Conservation (phyloP, 2,797 vertebrate genomes). For the Sebastes alutus region DNA sequence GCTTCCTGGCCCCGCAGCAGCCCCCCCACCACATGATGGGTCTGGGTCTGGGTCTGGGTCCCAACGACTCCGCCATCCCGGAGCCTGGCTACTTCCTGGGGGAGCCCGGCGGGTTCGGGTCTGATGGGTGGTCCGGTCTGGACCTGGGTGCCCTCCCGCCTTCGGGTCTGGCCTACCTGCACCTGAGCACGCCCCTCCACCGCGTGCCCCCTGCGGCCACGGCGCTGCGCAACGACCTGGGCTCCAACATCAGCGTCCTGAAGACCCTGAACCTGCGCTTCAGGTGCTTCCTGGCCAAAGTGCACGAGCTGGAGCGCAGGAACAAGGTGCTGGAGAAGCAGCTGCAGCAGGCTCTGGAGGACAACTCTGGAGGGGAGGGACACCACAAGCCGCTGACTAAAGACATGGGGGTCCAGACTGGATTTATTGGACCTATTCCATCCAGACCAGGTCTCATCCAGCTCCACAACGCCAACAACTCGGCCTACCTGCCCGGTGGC, state of each 20-base stretch:
- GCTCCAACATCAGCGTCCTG: conserved; percentile 92
- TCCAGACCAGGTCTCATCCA: conserved; percentile 63
- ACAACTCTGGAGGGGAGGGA: conserved; percentile 50
- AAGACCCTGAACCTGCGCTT: conserved; percentile 93
- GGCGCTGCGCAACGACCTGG: conserved; percentile 91
- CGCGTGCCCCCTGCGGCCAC: conserved; percentile 80
- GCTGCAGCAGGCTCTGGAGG: conserved; percentile 88
- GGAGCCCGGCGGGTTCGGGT: conserved; percentile 64
- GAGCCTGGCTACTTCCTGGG: conserved; percentile 72
- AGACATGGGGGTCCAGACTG: conserved; percentile 89
- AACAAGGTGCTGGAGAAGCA: conserved; percentile 93
- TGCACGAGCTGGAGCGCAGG: conserved; percentile 91
- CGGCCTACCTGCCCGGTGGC: conserved; percentile 68
- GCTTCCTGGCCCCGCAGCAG: conserved; percentile 80
- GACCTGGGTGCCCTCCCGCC: conserved; percentile 72
- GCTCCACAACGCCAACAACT: conserved; percentile 63
- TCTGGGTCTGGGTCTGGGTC: conserved; percentile 7
- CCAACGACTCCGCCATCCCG: conserved; percentile 62
- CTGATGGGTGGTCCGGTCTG: conserved; percentile 63
- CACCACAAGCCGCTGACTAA: conserved; percentile 70
- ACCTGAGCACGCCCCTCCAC: conserved; percentile 61
- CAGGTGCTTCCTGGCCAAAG: conserved; percentile 93
- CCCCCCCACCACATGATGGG: conserved; percentile 60
- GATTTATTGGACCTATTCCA: conserved; percentile 80
- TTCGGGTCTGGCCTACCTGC: conserved; percentile 69